phyloP scores from a whole-genome alignment of 2,113 vertebrate species.

The Notechis scutatus region DNA sequence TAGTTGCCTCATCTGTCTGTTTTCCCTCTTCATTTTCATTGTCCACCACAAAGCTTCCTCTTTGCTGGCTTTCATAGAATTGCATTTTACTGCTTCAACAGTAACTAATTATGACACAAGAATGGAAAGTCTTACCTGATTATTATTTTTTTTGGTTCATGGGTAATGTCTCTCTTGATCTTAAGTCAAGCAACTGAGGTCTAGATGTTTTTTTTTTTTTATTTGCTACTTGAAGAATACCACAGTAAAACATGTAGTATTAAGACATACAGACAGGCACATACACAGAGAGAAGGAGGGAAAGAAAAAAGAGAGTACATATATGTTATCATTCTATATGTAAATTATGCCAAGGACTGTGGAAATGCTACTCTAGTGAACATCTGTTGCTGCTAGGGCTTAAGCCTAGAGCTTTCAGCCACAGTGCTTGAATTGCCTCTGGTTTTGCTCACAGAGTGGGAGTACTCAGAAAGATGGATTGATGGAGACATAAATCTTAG shows the following conservation, averaged over 20 bases:
- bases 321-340: not conserved
- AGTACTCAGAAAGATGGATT: conserved; percentile 7
- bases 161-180: conserved; percentile 13
- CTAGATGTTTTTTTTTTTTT: not conserved
- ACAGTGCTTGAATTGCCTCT: conserved; percentile 10
- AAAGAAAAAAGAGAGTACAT: not conserved
- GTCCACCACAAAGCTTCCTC: not conserved
- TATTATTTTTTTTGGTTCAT: not conserved
- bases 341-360: not conserved
- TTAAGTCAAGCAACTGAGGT: not conserved
- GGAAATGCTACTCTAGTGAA: not conserved
- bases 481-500: conserved; percentile 21
- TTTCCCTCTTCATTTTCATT: not conserved
- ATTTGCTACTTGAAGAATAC: not conserved
- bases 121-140: conserved; percentile 9
- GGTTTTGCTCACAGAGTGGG: conserved; percentile 14
- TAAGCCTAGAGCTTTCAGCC: conserved; percentile 11
- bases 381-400: not conserved
- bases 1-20: not conserved
- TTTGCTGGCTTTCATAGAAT: not conserved
- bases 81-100: not conserved
- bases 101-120: not conserved
- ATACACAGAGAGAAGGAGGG: not conserved
- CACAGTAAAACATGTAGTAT: not conserved
- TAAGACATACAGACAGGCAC: not conserved